phyloP scores from a whole-genome alignment of 1,140 invertebrate genomes.

The Bombus difficillimus region DNA sequence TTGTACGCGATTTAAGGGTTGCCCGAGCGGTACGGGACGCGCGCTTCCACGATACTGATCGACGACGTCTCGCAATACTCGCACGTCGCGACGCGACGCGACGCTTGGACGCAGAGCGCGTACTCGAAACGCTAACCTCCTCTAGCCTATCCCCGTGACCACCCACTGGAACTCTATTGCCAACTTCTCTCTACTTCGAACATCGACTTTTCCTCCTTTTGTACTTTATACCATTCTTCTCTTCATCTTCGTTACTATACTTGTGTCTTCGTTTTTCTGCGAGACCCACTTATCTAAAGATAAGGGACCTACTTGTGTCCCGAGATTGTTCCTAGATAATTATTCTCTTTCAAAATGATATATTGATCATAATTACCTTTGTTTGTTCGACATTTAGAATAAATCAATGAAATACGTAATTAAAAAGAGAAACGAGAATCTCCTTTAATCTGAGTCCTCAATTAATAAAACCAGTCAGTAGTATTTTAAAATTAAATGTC shows the following conservation, averaged over 20 bases:
- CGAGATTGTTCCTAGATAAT: not conserved
- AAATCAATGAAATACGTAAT: too few species aligned
- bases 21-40: conserved; percentile 67
- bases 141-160: conserved; percentile 30
- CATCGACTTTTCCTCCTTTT: not conserved
- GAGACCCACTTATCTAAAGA: too few species aligned
- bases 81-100: conserved; percentile 56
- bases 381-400: not conserved
- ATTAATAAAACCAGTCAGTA: not conserved
- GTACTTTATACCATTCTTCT: too few species aligned
- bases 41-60: conserved; percentile 70
- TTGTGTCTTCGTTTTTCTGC: not conserved
- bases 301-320: too few species aligned
- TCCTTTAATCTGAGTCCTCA: not conserved
- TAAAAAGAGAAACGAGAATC: not conserved
- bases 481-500: not conserved
- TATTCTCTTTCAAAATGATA: not conserved
- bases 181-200: too few species aligned
- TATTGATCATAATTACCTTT: not conserved
- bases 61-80: conserved; percentile 50
- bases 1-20: conserved; percentile 23
- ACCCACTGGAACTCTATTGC: not conserved
- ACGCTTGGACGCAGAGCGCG: conserved; percentile 68
- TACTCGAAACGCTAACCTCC: conserved; percentile 69
- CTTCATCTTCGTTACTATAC: not conserved